These are phyloP conservation scores for Aurelia coerulea DNA, from an alignment of 30 jellyfish, hydroid and myxozoan species.

Conservation along the genomic window DNA sequence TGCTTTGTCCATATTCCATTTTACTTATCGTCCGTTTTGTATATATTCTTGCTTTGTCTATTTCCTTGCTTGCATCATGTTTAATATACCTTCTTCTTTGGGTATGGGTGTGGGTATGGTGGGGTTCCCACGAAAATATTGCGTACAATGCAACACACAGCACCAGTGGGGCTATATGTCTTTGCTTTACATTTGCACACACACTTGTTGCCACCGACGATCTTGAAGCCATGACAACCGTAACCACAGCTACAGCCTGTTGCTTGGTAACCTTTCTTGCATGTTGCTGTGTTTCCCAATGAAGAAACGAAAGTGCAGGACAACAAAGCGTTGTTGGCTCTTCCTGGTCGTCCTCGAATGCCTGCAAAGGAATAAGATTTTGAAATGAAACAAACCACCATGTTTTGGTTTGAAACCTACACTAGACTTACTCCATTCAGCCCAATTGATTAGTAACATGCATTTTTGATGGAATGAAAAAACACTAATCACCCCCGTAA, in stretches of 20 bases:
- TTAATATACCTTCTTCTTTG: neutral
- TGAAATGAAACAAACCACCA: too few relatives aligned
- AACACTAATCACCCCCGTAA: too few relatives aligned
- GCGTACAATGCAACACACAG: slow-evolving; percentile 48
- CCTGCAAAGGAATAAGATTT: slow-evolving; percentile 11
- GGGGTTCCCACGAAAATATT: neutral
- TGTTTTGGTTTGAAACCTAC: too few relatives aligned
- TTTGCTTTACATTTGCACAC: slow-evolving; percentile 28
- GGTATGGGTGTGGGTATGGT: neutral
- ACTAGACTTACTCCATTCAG: too few relatives aligned
- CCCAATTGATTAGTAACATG: too few relatives aligned
- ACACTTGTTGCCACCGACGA: slow-evolving; percentile 39
- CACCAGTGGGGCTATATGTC: slow-evolving; percentile 27
- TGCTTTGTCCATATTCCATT: neutral
- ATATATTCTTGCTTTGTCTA: too few relatives aligned
- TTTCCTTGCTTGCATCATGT: too few relatives aligned
- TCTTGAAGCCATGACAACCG: slow-evolving; percentile 42
- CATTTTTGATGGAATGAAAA: too few relatives aligned
- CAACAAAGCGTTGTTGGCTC: slow-evolving; percentile 11
- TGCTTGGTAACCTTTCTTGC: slow-evolving; percentile 44
- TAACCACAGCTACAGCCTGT: slow-evolving; percentile 63
- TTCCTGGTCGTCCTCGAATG: slow-evolving; percentile 16
- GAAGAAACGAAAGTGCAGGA: slow-evolving; percentile 31
- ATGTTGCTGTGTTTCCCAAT: slow-evolving; percentile 18
- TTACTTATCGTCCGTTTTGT: too few relatives aligned